phyloP scores from a whole-genome alignment of 2,113 vertebrate genomes.

The Dasyornis broadbenti region DNA sequence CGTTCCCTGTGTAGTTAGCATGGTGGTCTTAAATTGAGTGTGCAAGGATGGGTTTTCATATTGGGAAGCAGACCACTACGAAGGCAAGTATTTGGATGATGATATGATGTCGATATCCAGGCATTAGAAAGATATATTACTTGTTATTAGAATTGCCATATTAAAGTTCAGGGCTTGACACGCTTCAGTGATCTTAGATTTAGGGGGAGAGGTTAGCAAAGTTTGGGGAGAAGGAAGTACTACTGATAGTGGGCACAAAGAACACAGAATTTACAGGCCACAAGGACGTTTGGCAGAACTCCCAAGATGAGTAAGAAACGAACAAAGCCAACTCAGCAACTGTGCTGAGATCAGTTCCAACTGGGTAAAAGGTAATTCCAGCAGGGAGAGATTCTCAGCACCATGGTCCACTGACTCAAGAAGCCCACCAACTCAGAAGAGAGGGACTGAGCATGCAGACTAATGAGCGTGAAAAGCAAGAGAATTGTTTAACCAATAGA shows the following conservation, averaged over 20 bases:
- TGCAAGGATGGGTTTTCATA: neutral
- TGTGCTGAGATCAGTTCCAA: neutral
- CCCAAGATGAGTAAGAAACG: neutral
- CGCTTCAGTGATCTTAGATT: neutral
- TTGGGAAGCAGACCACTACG: neutral
- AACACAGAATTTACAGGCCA: neutral
- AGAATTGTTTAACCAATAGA: neutral
- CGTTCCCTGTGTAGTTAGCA: neutral
- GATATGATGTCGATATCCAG: neutral
- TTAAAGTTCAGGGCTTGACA: neutral
- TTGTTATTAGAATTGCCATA: rapidly evolving
- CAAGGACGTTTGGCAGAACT: neutral
- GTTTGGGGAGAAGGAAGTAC: neutral
- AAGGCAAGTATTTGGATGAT: neutral
- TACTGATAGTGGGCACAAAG: neutral
- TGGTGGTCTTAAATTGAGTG: neutral
- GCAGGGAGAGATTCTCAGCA: neutral
- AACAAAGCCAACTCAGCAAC: neutral
- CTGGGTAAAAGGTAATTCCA: neutral
- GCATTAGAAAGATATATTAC: neutral
- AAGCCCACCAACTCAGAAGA: neutral
- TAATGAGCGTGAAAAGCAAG: neutral
- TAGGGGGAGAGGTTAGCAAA: neutral
- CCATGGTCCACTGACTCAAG: neutral
- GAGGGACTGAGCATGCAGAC: neutral